Evolutionary conservation across 1,140 invertebrate species (phyloP).

Genomic region (Zaprionus camerounensis): DNA sequence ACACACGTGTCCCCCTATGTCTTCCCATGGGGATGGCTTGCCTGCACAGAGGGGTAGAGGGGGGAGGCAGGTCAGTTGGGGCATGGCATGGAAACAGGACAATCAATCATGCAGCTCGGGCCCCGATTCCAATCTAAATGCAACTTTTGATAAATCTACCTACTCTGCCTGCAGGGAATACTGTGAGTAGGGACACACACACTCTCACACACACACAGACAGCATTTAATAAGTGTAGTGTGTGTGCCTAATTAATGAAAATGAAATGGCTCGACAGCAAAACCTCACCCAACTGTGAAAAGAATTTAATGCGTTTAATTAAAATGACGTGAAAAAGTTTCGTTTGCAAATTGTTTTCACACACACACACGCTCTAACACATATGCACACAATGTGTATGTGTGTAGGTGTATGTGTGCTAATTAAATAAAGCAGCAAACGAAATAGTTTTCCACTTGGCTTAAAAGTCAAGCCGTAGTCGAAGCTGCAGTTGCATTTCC

Average conservation of each 20-base stretch:
- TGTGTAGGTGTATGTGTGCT: slow-evolving; percentile 37
- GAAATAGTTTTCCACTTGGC: slow-evolving; percentile 67
- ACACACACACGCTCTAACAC: slow-evolving; percentile 15
- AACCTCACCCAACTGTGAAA: slow-evolving; percentile 34
- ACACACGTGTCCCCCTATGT: slow-evolving; percentile 25
- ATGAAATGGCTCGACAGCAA: slow-evolving; percentile 14
- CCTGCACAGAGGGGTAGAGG: slow-evolving; percentile 1
- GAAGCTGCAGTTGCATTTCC: slow-evolving; percentile 24
- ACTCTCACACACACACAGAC: not conserved
- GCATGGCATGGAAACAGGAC: slow-evolving; percentile 11
- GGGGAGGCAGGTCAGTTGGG: slow-evolving; percentile 3
- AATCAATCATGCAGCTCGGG: slow-evolving; percentile 66
- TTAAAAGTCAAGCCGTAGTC: slow-evolving; percentile 49
- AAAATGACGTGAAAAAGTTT: slow-evolving; percentile 55
- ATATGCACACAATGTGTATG: slow-evolving; percentile 31
- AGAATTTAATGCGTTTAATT: slow-evolving; percentile 76
- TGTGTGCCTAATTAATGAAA: slow-evolving; percentile 60
- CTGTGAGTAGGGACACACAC: slow-evolving; percentile 6
- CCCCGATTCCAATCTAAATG: slow-evolving; percentile 57
- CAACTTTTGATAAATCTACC: slow-evolving; percentile 43
- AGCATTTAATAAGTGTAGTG: slow-evolving; percentile 50
- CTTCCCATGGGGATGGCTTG: not conserved
- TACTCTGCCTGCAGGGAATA: slow-evolving; percentile 2
- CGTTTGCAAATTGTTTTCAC: slow-evolving; percentile 55
- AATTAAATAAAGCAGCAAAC: slow-evolving; percentile 75